Conservation (phyloP, 2,113 vertebrate genomes). For the Alouatta palliata region DNA sequence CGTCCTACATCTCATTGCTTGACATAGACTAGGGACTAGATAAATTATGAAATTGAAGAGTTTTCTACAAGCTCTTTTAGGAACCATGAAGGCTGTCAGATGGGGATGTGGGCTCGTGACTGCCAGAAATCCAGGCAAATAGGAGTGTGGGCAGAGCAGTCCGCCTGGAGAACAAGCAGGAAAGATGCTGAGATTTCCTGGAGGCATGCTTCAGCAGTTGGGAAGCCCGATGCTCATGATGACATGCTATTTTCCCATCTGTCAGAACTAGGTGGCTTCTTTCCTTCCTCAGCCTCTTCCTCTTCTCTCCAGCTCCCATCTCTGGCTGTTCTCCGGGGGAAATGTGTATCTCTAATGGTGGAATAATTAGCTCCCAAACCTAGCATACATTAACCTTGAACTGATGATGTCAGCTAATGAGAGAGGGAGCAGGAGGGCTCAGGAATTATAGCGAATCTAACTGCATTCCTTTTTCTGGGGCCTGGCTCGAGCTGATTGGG, state of each 20-base stretch:
- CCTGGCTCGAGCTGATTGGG: not conserved
- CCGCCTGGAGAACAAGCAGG: not conserved
- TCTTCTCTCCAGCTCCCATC: not conserved
- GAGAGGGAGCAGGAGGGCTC: not conserved
- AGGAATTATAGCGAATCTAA: not conserved
- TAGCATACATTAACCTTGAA: slow-evolving; percentile 51
- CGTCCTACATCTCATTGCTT: not conserved
- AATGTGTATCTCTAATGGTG: slow-evolving; percentile 44
- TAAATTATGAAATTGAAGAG: not conserved
- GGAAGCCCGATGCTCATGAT: not conserved
- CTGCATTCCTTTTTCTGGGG: not conserved
- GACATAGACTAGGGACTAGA: not conserved
- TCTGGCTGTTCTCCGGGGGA: slow-evolving; percentile 38
- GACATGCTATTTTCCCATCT: not conserved
- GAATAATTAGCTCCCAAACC: slow-evolving; percentile 48
- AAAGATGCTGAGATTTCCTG: not conserved
- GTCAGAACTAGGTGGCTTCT: not conserved
- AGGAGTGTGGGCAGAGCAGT: not conserved
- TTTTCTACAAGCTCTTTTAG: slow-evolving; percentile 6
- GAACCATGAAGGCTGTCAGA: not conserved
- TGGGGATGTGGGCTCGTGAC: too few relatives aligned
- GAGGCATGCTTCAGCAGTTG: not conserved
- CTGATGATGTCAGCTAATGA: slow-evolving; percentile 63
- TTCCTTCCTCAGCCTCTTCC: not conserved
- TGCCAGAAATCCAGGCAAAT: not conserved